Conservation (phyloP, 2,113 vertebrate genomes). For the Dipodomys merriami region DNA sequence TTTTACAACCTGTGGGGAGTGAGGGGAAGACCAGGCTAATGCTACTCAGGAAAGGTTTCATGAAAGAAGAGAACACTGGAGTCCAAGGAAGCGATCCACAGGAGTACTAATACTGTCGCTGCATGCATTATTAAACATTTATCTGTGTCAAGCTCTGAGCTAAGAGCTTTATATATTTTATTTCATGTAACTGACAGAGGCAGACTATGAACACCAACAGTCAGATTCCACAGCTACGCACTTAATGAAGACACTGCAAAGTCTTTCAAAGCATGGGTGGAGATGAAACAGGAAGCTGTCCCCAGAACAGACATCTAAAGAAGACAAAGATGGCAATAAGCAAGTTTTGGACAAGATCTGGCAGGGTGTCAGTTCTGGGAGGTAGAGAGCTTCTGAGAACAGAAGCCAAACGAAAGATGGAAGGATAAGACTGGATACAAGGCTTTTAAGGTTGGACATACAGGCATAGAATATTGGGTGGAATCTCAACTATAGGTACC, state of each 20-base stretch:
- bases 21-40: neutral
- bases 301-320: constrained; percentile 32
- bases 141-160: constrained; percentile 41
- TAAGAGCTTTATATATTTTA: constrained; percentile 54
- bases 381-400: neutral
- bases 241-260: constrained; percentile 53
- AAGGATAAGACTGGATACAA: neutral
- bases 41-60: constrained; percentile 3
- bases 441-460: neutral
- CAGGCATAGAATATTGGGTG: neutral
- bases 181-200: constrained; percentile 56
- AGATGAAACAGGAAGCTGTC: constrained; percentile 47
- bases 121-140: constrained; percentile 20
- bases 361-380: neutral
- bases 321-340: constrained; percentile 36
- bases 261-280: constrained; percentile 4
- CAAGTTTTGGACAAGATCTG: neutral
- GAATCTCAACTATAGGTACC: neutral
- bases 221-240: constrained; percentile 26
- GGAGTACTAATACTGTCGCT: constrained; percentile 20
- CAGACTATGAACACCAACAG: constrained; percentile 43
- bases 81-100: neutral
- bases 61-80: neutral
- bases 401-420: neutral
- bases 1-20: neutral